Conservation (phyloP, 1,140 invertebrate genomes). For the Ceratina australensis region DNA sequence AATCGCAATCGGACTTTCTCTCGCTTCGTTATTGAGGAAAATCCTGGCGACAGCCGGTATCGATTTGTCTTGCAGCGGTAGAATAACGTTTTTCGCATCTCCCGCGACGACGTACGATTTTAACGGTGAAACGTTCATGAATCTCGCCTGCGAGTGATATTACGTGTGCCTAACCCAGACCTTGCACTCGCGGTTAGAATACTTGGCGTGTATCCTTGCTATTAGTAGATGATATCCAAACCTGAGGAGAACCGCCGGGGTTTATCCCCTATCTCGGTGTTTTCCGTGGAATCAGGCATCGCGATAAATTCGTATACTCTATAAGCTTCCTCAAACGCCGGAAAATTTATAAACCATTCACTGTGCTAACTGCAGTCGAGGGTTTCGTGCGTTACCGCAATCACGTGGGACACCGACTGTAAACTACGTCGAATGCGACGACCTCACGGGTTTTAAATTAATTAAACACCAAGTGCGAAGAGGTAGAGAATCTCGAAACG, state of each 20-base stretch:
- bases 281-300: constrained; percentile 24
- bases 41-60: neutral
- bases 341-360: constrained; percentile 39
- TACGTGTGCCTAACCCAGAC: constrained; percentile 18
- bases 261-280: neutral
- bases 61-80: constrained; percentile 26
- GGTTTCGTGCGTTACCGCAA: constrained; percentile 10
- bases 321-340: constrained; percentile 5
- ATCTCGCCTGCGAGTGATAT: neutral
- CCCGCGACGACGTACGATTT: constrained; percentile 21
- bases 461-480: neutral
- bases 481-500: neutral
- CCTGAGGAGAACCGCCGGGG: neutral
- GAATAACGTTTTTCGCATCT: constrained; percentile 8
- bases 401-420: neutral
- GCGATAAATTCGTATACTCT: constrained; percentile 50
- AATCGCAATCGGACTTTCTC: constrained; percentile 30
- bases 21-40: neutral
- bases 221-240: constrained; percentile 19
- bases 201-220: constrained; percentile 13
- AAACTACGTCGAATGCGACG: neutral
- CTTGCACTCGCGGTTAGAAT: neutral
- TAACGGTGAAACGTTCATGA: constrained; percentile 22
- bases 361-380: constrained; percentile 24
- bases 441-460: neutral